These are phyloP conservation scores for Pterocles gutturalis DNA, from an alignment of 2,113 vertebrate genomes.

Conservation along the genomic window DNA sequence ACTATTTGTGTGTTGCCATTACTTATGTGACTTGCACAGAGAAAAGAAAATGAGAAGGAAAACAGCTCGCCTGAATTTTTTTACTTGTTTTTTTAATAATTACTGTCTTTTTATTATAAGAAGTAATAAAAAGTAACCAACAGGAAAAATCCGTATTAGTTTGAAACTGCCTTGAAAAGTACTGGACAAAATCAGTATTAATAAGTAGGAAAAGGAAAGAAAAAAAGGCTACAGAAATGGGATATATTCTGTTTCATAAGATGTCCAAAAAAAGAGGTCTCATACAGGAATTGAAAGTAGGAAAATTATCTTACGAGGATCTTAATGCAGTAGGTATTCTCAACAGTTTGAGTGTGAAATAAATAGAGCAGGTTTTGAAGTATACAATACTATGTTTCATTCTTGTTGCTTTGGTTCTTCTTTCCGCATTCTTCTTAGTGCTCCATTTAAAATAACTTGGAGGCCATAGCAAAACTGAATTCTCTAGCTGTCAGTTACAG, in stretches of 20 bases:
- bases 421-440: neutral
- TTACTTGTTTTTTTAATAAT: neutral
- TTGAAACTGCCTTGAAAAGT: neutral
- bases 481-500: neutral
- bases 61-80: neutral
- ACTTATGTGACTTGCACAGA: neutral
- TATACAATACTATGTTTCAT: neutral
- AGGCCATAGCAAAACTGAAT: neutral
- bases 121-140: neutral
- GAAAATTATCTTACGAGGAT: neutral
- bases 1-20: neutral
- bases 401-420: neutral
- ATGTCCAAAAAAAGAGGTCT: neutral
- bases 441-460: neutral
- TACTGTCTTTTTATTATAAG: neutral
- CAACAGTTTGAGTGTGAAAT: neutral
- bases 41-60: neutral
- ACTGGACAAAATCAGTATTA: neutral
- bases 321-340: neutral
- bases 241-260: neutral
- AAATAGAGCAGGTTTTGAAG: neutral
- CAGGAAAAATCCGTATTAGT: neutral
- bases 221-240: neutral
- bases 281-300: neutral
- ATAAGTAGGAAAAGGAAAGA: neutral